phyloP scores from a whole-genome alignment of 2,797 vertebrate species.

The Gephyroberyx darwinii region DNA sequence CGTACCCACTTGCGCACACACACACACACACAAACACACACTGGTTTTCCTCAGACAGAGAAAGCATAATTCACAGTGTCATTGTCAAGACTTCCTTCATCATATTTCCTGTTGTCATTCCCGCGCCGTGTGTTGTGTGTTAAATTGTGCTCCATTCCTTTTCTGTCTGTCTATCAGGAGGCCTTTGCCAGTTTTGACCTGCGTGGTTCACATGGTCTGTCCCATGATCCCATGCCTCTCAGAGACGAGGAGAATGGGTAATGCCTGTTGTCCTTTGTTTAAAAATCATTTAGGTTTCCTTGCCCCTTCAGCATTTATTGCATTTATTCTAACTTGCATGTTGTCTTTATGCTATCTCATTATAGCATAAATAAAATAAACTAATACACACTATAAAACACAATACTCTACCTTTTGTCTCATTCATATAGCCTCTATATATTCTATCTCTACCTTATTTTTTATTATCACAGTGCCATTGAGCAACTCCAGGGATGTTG shows the following conservation, averaged over 20 bases:
- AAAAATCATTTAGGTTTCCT: not conserved
- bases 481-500: no score
- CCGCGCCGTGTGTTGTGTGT: slow-evolving; percentile 34
- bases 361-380: not conserved
- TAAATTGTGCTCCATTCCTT: slow-evolving; percentile 42
- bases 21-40: slow-evolving; percentile 7
- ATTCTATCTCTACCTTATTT: no score
- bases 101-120: slow-evolving; percentile 42
- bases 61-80: slow-evolving; percentile 59
- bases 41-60: slow-evolving; percentile 55
- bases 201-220: slow-evolving; percentile 64
- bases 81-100: slow-evolving; percentile 46
- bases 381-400: not conserved
- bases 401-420: not conserved
- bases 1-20: not conserved
- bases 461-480: no score
- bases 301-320: not conserved
- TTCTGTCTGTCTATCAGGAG: slow-evolving; percentile 62
- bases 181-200: slow-evolving; percentile 72
- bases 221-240: slow-evolving; percentile 73
- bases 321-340: not conserved
- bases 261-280: slow-evolving; percentile 7
- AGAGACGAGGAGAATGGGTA: slow-evolving; percentile 71
- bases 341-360: not conserved
- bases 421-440: no score